phyloP scores from a whole-genome alignment of 2,113 vertebrate species.

The Myrmecobius fasciatus region DNA sequence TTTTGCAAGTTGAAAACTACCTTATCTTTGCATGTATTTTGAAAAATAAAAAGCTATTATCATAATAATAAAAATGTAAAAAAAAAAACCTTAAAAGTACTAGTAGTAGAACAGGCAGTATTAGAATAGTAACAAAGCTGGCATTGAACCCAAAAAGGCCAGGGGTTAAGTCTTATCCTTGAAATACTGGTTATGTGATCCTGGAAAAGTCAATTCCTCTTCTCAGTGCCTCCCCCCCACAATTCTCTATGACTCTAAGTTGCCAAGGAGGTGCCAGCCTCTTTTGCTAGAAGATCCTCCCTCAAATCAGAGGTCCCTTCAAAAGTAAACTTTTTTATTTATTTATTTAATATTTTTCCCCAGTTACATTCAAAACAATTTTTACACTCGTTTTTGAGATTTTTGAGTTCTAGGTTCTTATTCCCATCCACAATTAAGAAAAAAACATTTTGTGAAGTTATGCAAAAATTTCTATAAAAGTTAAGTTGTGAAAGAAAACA shows the following conservation, averaged over 20 bases:
- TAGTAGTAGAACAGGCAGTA: not conserved
- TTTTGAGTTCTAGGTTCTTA: too few species aligned
- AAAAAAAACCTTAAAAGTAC: not conserved
- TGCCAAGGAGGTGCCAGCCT: not conserved
- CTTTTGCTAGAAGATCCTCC: not conserved
- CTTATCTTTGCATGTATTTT: too few species aligned
- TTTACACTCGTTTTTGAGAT: too few species aligned
- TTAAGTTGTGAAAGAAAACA: too few species aligned
- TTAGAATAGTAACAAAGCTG: not conserved
- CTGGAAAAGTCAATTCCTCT: not conserved
- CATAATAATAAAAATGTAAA: too few species aligned
- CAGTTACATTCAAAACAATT: too few species aligned
- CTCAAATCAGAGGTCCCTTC: not conserved
- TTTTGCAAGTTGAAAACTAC: too few species aligned
- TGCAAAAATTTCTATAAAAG: too few species aligned
- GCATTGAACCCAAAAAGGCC: not conserved
- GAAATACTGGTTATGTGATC: not conserved
- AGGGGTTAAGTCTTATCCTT: not conserved
- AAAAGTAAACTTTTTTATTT: not conserved
- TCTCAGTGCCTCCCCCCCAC: not conserved
- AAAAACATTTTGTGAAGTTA: too few species aligned
- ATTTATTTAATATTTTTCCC: too few species aligned
- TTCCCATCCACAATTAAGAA: too few species aligned
- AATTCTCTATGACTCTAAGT: not conserved
- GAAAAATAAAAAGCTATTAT: too few species aligned